A percentile compares a stretch with the other conserved stretches of the same genome.
phyloP scores from a whole-genome alignment of 1,140 invertebrate species.

The Trichoplusia ni region DNA sequence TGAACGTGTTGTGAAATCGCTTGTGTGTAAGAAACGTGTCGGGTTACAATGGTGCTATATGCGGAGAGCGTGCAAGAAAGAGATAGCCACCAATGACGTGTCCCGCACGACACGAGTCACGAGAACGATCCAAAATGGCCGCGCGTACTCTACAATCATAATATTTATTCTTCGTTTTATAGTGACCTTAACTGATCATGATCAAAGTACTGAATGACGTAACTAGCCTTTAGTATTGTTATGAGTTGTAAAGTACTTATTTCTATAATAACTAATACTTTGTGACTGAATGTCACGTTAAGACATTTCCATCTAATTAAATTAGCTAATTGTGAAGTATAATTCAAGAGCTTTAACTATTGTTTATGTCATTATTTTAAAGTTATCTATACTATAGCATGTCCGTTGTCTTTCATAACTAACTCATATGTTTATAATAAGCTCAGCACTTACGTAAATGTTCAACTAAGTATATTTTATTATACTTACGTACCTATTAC shows the following conservation, averaged over 20 bases:
- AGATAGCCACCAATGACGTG: constrained; percentile 77
- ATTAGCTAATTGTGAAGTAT: constrained; percentile 48
- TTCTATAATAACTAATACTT: constrained; percentile 40
- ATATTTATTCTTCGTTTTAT: constrained; percentile 81
- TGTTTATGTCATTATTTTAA: constrained; percentile 57
- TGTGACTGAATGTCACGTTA: constrained; percentile 42
- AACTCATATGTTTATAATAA: constrained; percentile 8
- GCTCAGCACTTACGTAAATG: constrained; percentile 22
- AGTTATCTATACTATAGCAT: constrained; percentile 40
- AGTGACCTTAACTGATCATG: constrained; percentile 80
- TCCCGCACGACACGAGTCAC: constrained; percentile 77
- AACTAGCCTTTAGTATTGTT: constrained; percentile 69
- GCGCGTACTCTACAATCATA: constrained; percentile 79
- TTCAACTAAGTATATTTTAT: too few relatives aligned
- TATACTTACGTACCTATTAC: too few relatives aligned
- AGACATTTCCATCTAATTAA: constrained; percentile 68
- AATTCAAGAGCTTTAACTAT: constrained; percentile 75
- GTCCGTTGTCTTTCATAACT: constrained; percentile 33
- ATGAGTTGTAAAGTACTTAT: constrained; percentile 58
- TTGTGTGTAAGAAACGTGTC: constrained; percentile 81
- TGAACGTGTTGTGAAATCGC: constrained; percentile 80
- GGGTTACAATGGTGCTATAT: constrained; percentile 82
- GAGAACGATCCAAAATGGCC: constrained; percentile 80
- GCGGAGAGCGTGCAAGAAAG: constrained; percentile 75
- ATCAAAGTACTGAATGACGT: constrained; percentile 81